These are phyloP conservation scores for Hozukius guyotensis DNA, from an alignment of 2,797 vertebrate genomes.

Conservation along the genomic window DNA sequence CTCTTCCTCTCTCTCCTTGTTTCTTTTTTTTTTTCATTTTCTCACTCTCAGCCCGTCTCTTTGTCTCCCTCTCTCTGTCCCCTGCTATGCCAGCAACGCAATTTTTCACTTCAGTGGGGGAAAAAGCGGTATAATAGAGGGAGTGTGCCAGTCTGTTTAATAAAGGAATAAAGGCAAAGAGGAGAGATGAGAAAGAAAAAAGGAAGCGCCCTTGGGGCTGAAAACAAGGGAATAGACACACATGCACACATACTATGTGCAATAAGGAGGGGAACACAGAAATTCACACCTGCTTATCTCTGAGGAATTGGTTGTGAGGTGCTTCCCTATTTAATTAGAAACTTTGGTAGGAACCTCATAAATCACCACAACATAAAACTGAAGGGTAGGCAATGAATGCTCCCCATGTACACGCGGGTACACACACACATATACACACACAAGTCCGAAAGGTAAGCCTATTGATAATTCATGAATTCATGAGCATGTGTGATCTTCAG, in stretches of 20 bases:
- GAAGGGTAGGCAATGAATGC: constrained; percentile 62
- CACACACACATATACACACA: constrained; percentile 14
- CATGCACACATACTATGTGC: neutral
- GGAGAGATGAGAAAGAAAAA: constrained; percentile 59
- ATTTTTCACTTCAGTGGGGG: constrained; percentile 70
- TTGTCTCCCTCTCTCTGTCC: constrained; percentile 49
- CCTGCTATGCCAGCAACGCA: constrained; percentile 56
- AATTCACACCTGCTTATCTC: constrained; percentile 72
- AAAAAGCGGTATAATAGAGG: constrained; percentile 68
- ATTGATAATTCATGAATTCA: constrained; percentile 69
- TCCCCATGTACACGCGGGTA: constrained; percentile 11
- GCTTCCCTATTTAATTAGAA: constrained; percentile 80
- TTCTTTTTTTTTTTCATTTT: constrained; percentile 54
- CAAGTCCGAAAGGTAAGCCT: constrained; percentile 35
- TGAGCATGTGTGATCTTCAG: constrained; percentile 53
- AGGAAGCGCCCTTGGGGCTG: constrained; percentile 52
- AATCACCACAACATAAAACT: constrained; percentile 73
- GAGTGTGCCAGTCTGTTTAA: constrained; percentile 70
- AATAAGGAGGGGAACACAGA: constrained; percentile 50
- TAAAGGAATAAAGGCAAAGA: constrained; percentile 72
- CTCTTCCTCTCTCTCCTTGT: constrained; percentile 45
- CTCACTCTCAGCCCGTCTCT: constrained; percentile 40
- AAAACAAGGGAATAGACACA: constrained; percentile 50
- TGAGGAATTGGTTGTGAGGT: constrained; percentile 72
- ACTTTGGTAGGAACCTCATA: constrained; percentile 73